Percentiles rank a stretch among this genome's conserved stretches.
Conservation (phyloP, 2,113 vertebrate species). For the Ctenodactylus gundi region DNA sequence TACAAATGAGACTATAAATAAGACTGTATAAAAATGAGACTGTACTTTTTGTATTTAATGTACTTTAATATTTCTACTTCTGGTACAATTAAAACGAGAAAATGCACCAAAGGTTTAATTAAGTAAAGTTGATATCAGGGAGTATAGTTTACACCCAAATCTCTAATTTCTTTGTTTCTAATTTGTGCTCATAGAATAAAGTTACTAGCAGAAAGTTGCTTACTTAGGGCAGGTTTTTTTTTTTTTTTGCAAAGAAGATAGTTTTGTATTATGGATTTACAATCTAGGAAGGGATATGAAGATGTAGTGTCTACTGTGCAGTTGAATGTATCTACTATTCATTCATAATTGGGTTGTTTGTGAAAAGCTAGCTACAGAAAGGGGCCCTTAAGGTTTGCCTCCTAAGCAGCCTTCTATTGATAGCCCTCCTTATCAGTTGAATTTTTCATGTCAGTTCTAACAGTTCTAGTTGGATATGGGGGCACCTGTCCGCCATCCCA, state of each 20-base stretch:
- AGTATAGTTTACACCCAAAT: neutral
- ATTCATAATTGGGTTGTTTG: neutral
- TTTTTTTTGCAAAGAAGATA: neutral
- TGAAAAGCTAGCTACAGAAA: neutral
- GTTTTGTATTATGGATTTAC: neutral
- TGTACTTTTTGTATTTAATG: neutral
- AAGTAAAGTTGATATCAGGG: neutral
- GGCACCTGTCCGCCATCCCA: neutral
- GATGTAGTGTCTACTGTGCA: neutral
- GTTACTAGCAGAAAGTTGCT: neutral
- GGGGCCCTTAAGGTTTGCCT: neutral
- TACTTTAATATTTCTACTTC: neutral
- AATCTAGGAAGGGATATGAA: neutral
- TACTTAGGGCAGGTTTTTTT: neutral
- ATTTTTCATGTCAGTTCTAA: slow-evolving; percentile 15
- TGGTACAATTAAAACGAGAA: slow-evolving; percentile 20
- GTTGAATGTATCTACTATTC: neutral
- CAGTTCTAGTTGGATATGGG: neutral
- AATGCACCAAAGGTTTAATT: neutral
- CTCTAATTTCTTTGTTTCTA: neutral
- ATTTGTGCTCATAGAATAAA: neutral
- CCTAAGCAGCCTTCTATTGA: neutral
- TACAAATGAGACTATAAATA: too few relatives aligned
- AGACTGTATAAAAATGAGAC: slow-evolving; percentile 18
- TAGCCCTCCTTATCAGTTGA: neutral